Conservation (phyloP, 2,113 vertebrate genomes). For the Natator depressus region DNA sequence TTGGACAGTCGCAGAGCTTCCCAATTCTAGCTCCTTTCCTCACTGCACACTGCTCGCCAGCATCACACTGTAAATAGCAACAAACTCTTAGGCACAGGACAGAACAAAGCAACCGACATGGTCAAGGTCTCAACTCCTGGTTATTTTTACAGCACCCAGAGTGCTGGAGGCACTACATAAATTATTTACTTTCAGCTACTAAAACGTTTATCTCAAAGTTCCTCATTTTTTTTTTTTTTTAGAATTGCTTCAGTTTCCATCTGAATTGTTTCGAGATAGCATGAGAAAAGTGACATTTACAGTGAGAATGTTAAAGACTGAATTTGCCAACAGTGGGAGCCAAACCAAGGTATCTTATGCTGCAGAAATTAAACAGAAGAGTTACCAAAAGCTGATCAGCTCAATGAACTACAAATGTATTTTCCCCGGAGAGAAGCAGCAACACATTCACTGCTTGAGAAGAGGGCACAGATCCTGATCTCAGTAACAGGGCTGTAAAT, state of each 20-base stretch:
- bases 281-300: not conserved
- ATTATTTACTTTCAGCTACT: not conserved
- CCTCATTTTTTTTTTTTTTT: not conserved
- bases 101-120: not conserved
- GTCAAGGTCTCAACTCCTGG: not conserved
- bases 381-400: not conserved
- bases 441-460: not conserved
- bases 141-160: not conserved
- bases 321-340: too few relatives aligned
- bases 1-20: constrained; percentile 85
- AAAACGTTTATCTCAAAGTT: not conserved
- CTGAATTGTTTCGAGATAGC: not conserved
- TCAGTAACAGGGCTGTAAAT: not conserved
- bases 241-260: not conserved
- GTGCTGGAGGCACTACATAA: not conserved
- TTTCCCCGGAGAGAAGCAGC: not conserved
- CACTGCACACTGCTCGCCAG: constrained; percentile 84
- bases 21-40: constrained; percentile 85
- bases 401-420: not conserved
- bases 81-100: not conserved
- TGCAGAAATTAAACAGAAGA: not conserved
- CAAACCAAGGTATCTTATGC: not conserved
- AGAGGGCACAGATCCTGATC: not conserved
- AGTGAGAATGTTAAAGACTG: not conserved
- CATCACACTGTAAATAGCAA: constrained; percentile 78